phyloP scores from a whole-genome alignment of 2,797 vertebrate genomes.

The Microcaecilia unicolor region DNA sequence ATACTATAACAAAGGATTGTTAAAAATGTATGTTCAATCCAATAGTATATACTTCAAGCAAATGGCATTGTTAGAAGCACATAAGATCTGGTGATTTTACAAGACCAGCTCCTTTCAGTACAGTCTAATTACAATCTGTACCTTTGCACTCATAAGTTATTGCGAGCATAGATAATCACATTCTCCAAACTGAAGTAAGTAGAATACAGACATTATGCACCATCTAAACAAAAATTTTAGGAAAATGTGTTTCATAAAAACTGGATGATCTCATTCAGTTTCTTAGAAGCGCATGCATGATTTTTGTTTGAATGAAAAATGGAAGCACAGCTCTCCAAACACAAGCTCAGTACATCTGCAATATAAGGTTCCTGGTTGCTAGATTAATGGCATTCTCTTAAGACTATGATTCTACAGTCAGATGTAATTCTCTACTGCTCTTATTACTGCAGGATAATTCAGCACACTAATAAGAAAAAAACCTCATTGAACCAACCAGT shows the following conservation, averaged over 20 bases:
- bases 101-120: too few species aligned
- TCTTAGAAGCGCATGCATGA: conserved; percentile 38
- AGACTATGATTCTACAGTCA: fast-evolving
- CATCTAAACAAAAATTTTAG: conserved; percentile 10
- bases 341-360: conserved; percentile 2
- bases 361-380: conserved; percentile 17
- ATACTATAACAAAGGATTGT: too few species aligned
- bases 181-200: conserved; percentile 7
- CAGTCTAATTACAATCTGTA: conserved; percentile 22
- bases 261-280: conserved; percentile 15
- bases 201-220: conserved; percentile 3
- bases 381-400: background rate
- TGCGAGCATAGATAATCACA: conserved; percentile 7
- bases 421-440: too few species aligned
- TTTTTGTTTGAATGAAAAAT: conserved; percentile 21
- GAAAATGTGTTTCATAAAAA: conserved; percentile 1
- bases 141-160: conserved; percentile 5
- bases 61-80: too few species aligned
- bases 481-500: too few species aligned
- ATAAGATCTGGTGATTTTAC: too few species aligned
- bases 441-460: too few species aligned
- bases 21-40: too few species aligned
- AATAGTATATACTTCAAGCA: too few species aligned
- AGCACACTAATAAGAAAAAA: too few species aligned
- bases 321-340: conserved; percentile 5